phyloP scores from a whole-genome alignment of 1,140 invertebrate species.

The Chrysoperla carnea region DNA sequence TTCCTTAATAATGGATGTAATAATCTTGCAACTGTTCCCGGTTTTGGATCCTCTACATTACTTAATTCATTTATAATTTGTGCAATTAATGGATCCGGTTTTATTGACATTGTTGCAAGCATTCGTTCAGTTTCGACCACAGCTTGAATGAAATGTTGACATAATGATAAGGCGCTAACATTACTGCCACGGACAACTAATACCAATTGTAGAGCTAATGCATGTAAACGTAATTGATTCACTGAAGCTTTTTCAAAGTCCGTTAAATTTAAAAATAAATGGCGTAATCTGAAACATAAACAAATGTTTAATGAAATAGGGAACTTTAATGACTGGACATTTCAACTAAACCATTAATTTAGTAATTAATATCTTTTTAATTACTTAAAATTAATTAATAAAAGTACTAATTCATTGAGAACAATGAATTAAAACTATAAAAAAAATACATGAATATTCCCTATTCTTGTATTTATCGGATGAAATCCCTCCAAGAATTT shows the following conservation, averaged over 20 bases:
- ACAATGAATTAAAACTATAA: too few relatives aligned
- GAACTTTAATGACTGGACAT: too few relatives aligned
- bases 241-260: conserved; percentile 57
- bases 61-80: conserved; percentile 61
- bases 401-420: too few relatives aligned
- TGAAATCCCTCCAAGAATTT: too few relatives aligned
- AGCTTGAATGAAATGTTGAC: conserved; percentile 22
- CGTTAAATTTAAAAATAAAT: conserved; percentile 65
- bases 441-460: too few relatives aligned
- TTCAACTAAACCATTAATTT: too few relatives aligned
- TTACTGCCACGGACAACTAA: conserved; percentile 38
- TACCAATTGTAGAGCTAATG: conserved; percentile 66
- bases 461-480: too few relatives aligned
- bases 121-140: conserved; percentile 23
- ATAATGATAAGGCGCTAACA: conserved; percentile 26
- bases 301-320: neutral
- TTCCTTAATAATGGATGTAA: conserved; percentile 60
- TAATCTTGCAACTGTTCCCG: conserved; percentile 61
- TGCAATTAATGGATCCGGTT: conserved; percentile 60
- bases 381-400: too few relatives aligned
- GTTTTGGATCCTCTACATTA: conserved; percentile 64
- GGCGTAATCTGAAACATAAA: conserved; percentile 40
- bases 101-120: conserved; percentile 23
- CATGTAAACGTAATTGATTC: conserved; percentile 67
- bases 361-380: too few relatives aligned